phyloP scores from a whole-genome alignment of 2,888 invertebrate species.

The Synanthedon tipuliformis region DNA sequence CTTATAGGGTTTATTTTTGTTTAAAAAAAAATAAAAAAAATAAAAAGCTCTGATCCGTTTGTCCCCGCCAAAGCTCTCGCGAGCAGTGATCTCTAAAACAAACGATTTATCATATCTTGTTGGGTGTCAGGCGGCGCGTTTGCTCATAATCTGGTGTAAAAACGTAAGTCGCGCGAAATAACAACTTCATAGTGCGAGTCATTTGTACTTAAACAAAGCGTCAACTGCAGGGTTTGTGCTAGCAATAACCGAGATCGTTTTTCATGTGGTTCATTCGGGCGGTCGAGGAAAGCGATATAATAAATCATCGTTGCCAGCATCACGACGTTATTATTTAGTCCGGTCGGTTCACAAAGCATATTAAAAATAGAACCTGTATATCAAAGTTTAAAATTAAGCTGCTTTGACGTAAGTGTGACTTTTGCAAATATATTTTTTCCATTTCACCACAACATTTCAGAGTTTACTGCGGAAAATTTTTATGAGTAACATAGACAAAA shows the following conservation, averaged over 20 bases:
- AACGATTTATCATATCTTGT: slow-evolving; percentile 43
- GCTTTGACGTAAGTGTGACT: not conserved
- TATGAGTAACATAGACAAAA: too few relatives aligned
- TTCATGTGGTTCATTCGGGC: slow-evolving; percentile 68
- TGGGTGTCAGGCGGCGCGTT: slow-evolving; percentile 11
- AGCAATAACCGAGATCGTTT: slow-evolving; percentile 68
- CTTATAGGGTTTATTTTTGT: too few relatives aligned
- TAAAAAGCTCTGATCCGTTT: not conserved
- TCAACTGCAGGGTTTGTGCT: slow-evolving; percentile 64
- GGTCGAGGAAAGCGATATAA: slow-evolving; percentile 65
- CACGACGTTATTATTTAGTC: slow-evolving; percentile 65
- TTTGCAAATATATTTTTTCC: not conserved
- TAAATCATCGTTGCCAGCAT: slow-evolving; percentile 68
- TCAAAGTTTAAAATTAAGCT: not conserved
- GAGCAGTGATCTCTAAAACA: slow-evolving; percentile 16
- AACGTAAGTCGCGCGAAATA: slow-evolving; percentile 50
- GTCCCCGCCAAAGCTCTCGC: not conserved
- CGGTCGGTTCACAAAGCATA: slow-evolving; percentile 28
- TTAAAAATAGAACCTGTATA: not conserved
- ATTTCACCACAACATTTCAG: too few relatives aligned
- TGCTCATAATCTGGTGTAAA: slow-evolving; percentile 35
- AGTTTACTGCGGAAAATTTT: too few relatives aligned
- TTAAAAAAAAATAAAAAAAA: too few relatives aligned
- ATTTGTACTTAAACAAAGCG: slow-evolving; percentile 69
- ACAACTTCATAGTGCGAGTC: slow-evolving; percentile 62